These are phyloP conservation scores for Caprella mutica DNA, from an alignment of 2,888 invertebrate genomes.

Conservation along the genomic window DNA sequence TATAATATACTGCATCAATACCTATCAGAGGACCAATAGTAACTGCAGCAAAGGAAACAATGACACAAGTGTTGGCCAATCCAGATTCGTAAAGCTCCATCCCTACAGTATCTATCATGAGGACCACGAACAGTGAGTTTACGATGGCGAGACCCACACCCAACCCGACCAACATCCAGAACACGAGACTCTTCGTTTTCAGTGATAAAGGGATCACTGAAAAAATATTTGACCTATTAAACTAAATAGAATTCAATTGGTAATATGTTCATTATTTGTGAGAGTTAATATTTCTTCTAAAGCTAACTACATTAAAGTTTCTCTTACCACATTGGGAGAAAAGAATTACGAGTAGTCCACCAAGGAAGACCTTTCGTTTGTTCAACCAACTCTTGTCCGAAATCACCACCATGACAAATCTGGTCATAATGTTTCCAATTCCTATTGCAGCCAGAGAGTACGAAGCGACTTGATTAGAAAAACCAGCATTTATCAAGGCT, in stretches of 20 bases:
- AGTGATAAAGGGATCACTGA: background rate
- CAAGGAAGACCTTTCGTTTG: conserved; percentile 11
- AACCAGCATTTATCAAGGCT: conserved; percentile 12
- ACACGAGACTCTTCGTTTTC: background rate
- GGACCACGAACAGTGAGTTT: background rate
- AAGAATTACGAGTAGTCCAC: no score
- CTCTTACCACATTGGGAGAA: no score
- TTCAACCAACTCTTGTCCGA: conserved; percentile 17
- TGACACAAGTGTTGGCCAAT: no score
- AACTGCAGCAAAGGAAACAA: no score
- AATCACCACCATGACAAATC: conserved; percentile 7
- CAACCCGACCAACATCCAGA: background rate
- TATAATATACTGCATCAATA: no score
- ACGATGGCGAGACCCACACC: background rate
- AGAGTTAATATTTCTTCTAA: no score
- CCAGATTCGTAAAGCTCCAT: background rate
- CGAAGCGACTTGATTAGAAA: conserved; percentile 16
- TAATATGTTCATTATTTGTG: no score
- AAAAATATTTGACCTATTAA: background rate
- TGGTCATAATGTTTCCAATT: conserved; percentile 13
- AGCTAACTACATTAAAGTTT: no score
- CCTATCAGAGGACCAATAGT: no score
- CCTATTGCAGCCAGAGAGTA: conserved; percentile 18
- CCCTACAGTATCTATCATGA: conserved; percentile 2
- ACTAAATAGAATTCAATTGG: no score